phyloP scores from a whole-genome alignment of 2,888 invertebrate genomes.

The Nomada fabriciana region DNA sequence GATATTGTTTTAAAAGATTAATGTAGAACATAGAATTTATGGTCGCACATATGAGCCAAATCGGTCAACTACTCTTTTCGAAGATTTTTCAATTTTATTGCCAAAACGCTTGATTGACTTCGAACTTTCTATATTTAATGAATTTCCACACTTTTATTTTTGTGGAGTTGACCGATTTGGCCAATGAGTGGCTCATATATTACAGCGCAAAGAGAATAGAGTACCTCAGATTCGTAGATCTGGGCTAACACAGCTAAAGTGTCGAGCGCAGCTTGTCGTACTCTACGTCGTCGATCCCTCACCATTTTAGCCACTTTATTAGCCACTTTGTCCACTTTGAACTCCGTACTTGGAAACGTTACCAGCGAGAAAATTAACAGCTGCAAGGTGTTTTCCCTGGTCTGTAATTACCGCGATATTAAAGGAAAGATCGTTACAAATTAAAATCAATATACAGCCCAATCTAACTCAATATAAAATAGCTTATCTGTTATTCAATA shows the following conservation, averaged over 20 bases:
- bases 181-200: too few relatives aligned
- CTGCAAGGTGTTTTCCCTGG: constrained; percentile 91
- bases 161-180: too few relatives aligned
- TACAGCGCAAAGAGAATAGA: background rate
- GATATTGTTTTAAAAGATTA: background rate
- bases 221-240: constrained; percentile 84
- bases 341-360: constrained; percentile 91
- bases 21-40: too few relatives aligned
- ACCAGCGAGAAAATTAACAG: constrained; percentile 91
- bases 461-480: too few relatives aligned
- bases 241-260: constrained; percentile 92
- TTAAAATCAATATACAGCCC: background rate
- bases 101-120: too few relatives aligned
- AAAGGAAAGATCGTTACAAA: background rate
- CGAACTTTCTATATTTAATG: too few relatives aligned
- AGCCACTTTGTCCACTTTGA: constrained; percentile 78
- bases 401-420: constrained; percentile 80
- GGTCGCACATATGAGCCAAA: too few relatives aligned
- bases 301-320: constrained; percentile 79
- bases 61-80: too few relatives aligned
- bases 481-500: background rate
- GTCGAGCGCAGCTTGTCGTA: constrained; percentile 92
- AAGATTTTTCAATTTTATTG: too few relatives aligned
- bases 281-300: constrained; percentile 89
- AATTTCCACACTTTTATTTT: too few relatives aligned